Evolutionary conservation across 2,888 invertebrate genomes (phyloP), one percentile per base, ranked within the genome.

Genomic region (Drosophila borealis): DNA sequence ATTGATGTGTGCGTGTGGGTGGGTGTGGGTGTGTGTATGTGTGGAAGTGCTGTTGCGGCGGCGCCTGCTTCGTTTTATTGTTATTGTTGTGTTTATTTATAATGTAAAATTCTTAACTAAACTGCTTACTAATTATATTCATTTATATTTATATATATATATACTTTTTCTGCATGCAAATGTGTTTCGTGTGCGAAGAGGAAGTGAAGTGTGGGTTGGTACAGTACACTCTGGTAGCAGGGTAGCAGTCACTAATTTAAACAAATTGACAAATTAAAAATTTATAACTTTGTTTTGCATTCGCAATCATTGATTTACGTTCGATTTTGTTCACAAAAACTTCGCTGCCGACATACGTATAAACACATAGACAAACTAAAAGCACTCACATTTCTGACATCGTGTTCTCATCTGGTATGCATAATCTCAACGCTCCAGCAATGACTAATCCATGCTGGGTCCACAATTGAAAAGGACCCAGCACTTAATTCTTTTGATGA

Each of bases 101-200:
- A 89, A 72, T 81, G 88, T 88, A 89, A 89, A 89, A 85, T 70
- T 76, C 87, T 85, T 84, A 85, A 89, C 88, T 85, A 88, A 88
- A 88, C 88, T 72, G 77, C 89, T 89, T 85, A 85, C 78, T 81
- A 79, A 70, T 79, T 81, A 85, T 89, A 85, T 86, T 81, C 72
- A 88, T 81, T 76, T 86, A 89, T 89, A 77, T 75, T 70, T 83
- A 80, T 80, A 77, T 81, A 71, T 73, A 78, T 80, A 72, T 79
- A 63, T 78, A 77, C 55, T 44, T 70, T 72, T 78, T 81, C 66
- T 74, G 78, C 66, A 80, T 86, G 86, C 77, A 88, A 88, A 80
- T 82, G 80, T 85, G 76, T 79, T 65, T 64, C 67, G 70, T 73
- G 66, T 73, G 63, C 67, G 65, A 70, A 71, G 67, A 66, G 54